Base-by-base conservation (phyloP, 2,797 vertebrate species). In the Paedocypris micromegethes region DNA sequence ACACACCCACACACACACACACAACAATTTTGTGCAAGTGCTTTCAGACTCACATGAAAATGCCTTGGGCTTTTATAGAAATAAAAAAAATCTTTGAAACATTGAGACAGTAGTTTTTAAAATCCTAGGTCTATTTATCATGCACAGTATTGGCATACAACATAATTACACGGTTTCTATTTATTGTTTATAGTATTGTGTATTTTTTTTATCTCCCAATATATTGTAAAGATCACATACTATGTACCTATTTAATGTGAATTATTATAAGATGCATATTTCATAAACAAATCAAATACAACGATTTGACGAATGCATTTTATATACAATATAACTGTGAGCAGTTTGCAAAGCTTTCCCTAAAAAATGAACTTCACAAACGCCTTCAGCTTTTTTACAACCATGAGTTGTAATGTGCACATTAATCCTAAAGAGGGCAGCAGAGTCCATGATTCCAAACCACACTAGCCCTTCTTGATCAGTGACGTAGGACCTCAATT, bases 341-440 rank as follows among this genome's bases (percentile, higher is more conserved):
- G 42, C 60, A 3, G 61, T 45, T 42, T 47, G n/a, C 4, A 4
- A 47, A 42, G 40, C 6, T 6, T 40, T 5, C 23, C 23, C 23
- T 23, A 23, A 23, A 23, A 23, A 23, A 23, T 23, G 23, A 23
- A 23, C 23, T 23, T 23, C 23, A 23, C 23, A 23, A 7, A 37
- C 40, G 9, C 53, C 4, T 5, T 0, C 37, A 58, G 2, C 8
- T 37, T 40, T 47, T 23, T 23, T 6, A 53, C 4, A 64, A 39
- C 47, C 9, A 50, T 3, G 5, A 58, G n/a, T 65, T 7, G 44
- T 41, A 40, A 56, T 40, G 3, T 40, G 5, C 44, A 45, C 50
- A 54, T 5, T 56, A 55, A 23, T 59, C 74, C 77, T 77, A 23
- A 2, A 83, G 83, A 72, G 66, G 80, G 78, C 72, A 81, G 78